Percentiles rank a stretch among this genome's conserved stretches.
Evolutionary conservation across 2,113 vertebrate species (phyloP).

Genomic region (Planiliza haematocheilus): DNA sequence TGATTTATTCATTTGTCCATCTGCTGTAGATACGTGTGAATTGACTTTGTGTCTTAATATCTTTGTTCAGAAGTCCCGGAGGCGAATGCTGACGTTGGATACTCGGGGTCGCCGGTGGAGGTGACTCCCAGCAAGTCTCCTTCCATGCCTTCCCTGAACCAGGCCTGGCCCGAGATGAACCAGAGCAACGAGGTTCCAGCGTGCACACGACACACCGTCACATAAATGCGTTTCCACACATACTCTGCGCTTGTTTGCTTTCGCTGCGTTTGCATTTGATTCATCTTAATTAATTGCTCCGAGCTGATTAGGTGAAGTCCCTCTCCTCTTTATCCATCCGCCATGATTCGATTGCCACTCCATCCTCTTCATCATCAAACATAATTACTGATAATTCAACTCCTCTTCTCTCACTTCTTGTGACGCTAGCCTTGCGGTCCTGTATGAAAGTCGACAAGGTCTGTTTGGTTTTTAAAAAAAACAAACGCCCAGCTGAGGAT

Average conservation of each 20-base stretch:
- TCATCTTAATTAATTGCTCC: conserved; percentile 33
- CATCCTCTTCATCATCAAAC: conserved; percentile 45
- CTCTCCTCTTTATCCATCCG: conserved; percentile 32
- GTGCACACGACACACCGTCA: conserved; percentile 27
- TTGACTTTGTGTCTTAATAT: not conserved
- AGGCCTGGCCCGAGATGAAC: conserved; percentile 98
- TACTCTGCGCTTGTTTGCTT: conserved; percentile 28
- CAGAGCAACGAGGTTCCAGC: conserved; percentile 96
- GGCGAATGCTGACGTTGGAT: conserved; percentile 89
- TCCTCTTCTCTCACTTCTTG: conserved; percentile 35
- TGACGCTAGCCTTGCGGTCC: conserved; percentile 33
- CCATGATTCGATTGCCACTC: conserved; percentile 29
- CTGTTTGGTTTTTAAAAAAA: conserved; percentile 20
- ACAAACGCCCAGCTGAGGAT: conserved; percentile 10
- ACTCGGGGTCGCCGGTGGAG: conserved; percentile 93
- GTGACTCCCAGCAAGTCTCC: conserved; percentile 97
- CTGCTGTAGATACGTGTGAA: not conserved
- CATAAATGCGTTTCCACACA: not conserved
- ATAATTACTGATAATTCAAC: conserved; percentile 62
- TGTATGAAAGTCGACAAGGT: conserved; percentile 32
- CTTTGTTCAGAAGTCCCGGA: conserved; percentile 80
- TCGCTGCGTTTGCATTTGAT: conserved; percentile 51
- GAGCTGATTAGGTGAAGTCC: conserved; percentile 11
- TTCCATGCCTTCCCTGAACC: conserved; percentile 98
- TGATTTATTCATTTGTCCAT: not conserved